Percentiles rank a stretch among this genome's conserved stretches.
These are phyloP conservation scores for Pollachius pollachius DNA, from an alignment of 2,113 vertebrate species.

Conservation along the genomic window DNA sequence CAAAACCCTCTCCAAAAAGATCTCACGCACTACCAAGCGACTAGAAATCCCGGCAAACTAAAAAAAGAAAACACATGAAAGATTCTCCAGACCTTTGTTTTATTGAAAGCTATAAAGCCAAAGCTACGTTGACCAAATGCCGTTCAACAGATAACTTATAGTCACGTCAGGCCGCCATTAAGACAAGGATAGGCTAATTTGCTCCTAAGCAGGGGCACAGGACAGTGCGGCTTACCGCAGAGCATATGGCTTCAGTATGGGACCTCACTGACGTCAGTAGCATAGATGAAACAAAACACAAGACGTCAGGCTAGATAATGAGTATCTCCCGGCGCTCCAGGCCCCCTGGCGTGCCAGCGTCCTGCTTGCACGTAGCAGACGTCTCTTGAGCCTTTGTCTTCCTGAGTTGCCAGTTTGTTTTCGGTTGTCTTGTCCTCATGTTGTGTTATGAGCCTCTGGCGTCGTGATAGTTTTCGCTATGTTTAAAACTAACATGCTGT, in stretches of 20 bases:
- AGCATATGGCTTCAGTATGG: constrained; percentile 10
- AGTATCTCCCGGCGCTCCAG: constrained; percentile 8
- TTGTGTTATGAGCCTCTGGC: constrained; percentile 10
- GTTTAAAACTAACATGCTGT: not conserved
- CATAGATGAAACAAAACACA: constrained; percentile 2
- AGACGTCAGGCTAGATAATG: constrained; percentile 21
- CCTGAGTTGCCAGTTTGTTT: constrained; percentile 2
- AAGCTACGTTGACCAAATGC: too few species aligned
- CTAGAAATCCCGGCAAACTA: too few species aligned
- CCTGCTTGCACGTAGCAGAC: constrained; percentile 31
- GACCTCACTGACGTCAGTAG: constrained; percentile 10
- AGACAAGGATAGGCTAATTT: too few species aligned
- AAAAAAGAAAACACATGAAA: too few species aligned
- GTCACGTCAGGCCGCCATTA: too few species aligned
- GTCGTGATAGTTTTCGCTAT: constrained; percentile 2
- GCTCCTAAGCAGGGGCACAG: too few species aligned
- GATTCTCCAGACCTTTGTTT: too few species aligned
- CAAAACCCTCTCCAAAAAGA: constrained; percentile 53
- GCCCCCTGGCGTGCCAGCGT: constrained; percentile 23
- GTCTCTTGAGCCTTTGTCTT: constrained; percentile 6
- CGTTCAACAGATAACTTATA: too few species aligned
- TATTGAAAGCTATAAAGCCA: too few species aligned
- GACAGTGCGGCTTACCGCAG: too few species aligned
- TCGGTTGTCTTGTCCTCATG: not conserved
- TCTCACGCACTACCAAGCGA: constrained; percentile 4